phyloP scores from a whole-genome alignment of 53 echinoderm and acorn worm species.

The Temnopleurus reevesii region DNA sequence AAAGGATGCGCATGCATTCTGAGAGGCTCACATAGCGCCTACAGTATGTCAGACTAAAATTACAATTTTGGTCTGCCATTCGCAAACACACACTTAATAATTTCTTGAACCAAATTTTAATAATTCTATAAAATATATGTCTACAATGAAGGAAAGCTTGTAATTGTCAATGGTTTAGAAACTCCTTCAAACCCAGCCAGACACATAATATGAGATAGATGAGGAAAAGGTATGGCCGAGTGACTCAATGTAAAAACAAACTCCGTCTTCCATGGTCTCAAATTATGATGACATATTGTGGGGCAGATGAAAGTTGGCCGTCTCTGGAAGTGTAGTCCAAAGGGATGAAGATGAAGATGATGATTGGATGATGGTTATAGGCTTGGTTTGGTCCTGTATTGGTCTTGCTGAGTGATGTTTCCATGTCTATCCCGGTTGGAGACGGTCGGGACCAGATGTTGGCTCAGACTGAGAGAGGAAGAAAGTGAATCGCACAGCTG shows the following conservation, averaged over 20 bases:
- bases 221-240: neutral
- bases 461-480: neutral
- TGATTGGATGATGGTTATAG: neutral
- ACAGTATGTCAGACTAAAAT: too few relatives aligned
- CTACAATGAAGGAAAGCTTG: too few relatives aligned
- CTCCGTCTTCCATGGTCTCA: neutral
- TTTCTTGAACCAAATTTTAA: too few relatives aligned
- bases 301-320: neutral
- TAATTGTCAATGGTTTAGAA: too few relatives aligned
- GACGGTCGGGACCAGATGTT: constrained; percentile 22
- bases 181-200: too few relatives aligned
- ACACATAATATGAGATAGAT: neutral
- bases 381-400: constrained; percentile 21
- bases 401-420: constrained; percentile 45
- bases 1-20: too few relatives aligned
- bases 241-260: neutral
- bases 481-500: neutral
- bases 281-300: constrained; percentile 38
- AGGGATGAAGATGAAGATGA: constrained; percentile 18
- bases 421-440: neutral
- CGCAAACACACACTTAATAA: too few relatives aligned
- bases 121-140: too few relatives aligned
- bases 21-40: too few relatives aligned
- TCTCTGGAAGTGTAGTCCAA: neutral
- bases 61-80: too few relatives aligned